Percentiles rank a stretch among this genome's conserved stretches.
These are phyloP conservation scores for Crambe crambe DNA, from an alignment of 37 sponge, comb jelly and placozoan species.

Conservation along the genomic window DNA sequence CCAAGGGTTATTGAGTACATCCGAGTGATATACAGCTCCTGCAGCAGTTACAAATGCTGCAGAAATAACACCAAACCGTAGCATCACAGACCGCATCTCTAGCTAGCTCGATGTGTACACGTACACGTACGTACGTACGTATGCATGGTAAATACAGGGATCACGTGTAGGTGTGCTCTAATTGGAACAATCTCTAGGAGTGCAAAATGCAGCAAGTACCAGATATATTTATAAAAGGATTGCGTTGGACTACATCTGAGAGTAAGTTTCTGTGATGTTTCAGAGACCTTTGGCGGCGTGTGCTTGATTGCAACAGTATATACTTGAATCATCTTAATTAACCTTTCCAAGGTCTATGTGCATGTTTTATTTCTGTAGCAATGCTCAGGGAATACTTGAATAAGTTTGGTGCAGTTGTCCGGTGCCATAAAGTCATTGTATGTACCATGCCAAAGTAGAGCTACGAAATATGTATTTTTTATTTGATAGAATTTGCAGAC, in stretches of 20 bases:
- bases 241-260: background rate
- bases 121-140: too few relatives aligned
- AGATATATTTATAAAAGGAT: too few relatives aligned
- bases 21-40: constrained; percentile 7
- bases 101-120: too few relatives aligned
- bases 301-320: too few relatives aligned
- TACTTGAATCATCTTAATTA: too few relatives aligned
- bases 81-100: too few relatives aligned
- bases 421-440: background rate
- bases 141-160: too few relatives aligned
- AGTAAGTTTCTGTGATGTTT: background rate
- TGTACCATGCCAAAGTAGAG: background rate
- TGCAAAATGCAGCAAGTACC: background rate
- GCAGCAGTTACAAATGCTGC: background rate
- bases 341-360: background rate
- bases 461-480: background rate
- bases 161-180: background rate
- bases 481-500: background rate
- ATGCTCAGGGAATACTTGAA: background rate
- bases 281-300: too few relatives aligned
- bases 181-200: constrained; percentile 1
- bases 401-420: background rate
- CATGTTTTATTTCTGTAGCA: background rate
- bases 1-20: constrained; percentile 22
- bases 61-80: background rate